These are phyloP conservation scores for Plestiodon gilberti DNA, from an alignment of 2,113 vertebrate species.

Conservation along the genomic window DNA sequence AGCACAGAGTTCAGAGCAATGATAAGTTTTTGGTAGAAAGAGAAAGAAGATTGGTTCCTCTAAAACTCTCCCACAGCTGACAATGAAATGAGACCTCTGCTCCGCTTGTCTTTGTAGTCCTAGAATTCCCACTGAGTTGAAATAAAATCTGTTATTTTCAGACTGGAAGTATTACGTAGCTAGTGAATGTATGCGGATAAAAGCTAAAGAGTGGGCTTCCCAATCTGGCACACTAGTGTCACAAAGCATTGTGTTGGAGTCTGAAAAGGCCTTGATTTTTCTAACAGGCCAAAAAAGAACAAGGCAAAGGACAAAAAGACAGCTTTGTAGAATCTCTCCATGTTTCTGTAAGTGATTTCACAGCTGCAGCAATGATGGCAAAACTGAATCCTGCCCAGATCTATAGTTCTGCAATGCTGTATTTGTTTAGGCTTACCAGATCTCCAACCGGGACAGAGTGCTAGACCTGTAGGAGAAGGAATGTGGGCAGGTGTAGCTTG, in stretches of 20 bases:
- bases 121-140: constrained; percentile 6
- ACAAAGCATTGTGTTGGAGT: not conserved
- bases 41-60: not conserved
- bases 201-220: not conserved
- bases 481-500: too few relatives aligned
- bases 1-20: not conserved
- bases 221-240: not conserved
- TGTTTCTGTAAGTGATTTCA: constrained; percentile 24
- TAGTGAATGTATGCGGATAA: not conserved
- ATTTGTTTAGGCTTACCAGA: too few relatives aligned
- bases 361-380: constrained; percentile 4
- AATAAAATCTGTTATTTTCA: not conserved
- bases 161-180: not conserved
- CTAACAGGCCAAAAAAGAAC: not conserved
- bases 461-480: too few relatives aligned
- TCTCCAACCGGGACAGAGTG: too few relatives aligned
- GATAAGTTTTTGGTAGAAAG: not conserved
- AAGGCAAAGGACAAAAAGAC: not conserved
- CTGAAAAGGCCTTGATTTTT: constrained; percentile 20
- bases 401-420: not conserved
- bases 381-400: not conserved
- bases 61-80: constrained; percentile 1
- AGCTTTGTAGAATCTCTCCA: not conserved
- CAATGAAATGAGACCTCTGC: not conserved
- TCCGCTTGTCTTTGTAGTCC: not conserved